Percentiles rank a stretch among this genome's conserved stretches.
These are phyloP conservation scores for Megamerina dolium DNA, from an alignment of 2,888 invertebrate species.

Conservation along the genomic window DNA sequence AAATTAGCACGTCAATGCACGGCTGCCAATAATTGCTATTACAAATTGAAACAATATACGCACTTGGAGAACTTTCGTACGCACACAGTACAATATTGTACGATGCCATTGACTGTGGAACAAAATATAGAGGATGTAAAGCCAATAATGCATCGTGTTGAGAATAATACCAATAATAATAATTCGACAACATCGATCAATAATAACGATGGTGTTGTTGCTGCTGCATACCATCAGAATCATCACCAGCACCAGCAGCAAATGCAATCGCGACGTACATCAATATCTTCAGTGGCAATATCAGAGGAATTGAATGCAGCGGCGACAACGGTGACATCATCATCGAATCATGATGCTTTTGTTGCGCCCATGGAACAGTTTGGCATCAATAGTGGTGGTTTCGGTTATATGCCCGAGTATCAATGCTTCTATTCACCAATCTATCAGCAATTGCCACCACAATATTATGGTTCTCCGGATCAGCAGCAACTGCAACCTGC, in stretches of 20 bases:
- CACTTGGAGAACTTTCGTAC: conserved; percentile 33
- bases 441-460: conserved; percentile 14
- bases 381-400: conserved; percentile 7
- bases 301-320: neutral
- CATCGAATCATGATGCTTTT: neutral
- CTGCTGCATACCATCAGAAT: too few species aligned
- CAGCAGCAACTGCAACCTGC: too few species aligned
- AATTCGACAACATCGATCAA: too few species aligned
- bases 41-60: conserved; percentile 31
- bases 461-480: conserved; percentile 12
- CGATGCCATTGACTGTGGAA: conserved; percentile 32
- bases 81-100: conserved; percentile 28
- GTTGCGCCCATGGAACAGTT: conserved; percentile 12
- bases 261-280: neutral
- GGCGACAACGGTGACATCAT: neutral
- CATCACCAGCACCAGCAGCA: too few species aligned
- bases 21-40: conserved; percentile 21
- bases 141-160: too few species aligned
- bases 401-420: conserved; percentile 20
- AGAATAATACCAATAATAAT: too few species aligned
- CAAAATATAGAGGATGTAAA: too few species aligned
- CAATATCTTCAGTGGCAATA: neutral
- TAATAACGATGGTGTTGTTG: too few species aligned
- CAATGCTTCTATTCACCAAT: conserved; percentile 24
- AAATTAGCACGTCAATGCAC: too few species aligned